Evolutionary conservation across 2,888 invertebrate genomes (phyloP), one percentile per base, ranked within the genome.

Genomic region (Ophion costatus): DNA sequence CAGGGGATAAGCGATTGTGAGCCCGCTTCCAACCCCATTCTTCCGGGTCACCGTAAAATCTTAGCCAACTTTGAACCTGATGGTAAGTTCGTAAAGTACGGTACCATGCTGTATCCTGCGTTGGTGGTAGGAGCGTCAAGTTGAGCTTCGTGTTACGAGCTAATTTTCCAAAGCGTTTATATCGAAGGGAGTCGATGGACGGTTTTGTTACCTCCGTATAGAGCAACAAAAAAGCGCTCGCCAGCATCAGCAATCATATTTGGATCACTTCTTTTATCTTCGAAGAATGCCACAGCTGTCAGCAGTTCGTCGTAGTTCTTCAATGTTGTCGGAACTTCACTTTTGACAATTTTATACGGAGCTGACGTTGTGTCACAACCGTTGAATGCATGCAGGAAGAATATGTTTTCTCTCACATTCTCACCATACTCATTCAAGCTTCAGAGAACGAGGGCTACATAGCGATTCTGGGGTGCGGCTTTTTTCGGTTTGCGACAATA

Each of bases 401-500:
- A 9, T 20, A 86, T 64, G 38, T 76, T 83, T 87, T 88, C 69
- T 88, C 86, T 78, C 80, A 87, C 88, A 69, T 88, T 88, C 79
- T 80, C 73, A 87, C 86, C 86, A 88, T 81, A 88, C 84, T 78
- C 87, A 88, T 83, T 78, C 87, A 75, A 45, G 88, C 79, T 87
- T 87, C 61, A 67, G 59, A 63, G 77, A 61, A 22, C 4, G 10
- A 1, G 73, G 22, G 17, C 24, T 24, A 42, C 42, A 74, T 74
- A 74, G 7, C 9, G 22, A 22, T 74, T 74, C 24, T 17, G 61
- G 73, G 22, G 59, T 88, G 85, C 77, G 86, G 82, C 80, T 86
- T 88, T 89, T 71, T 88, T 87, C 33, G 87, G 87, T 88, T 88
- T 89, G 76, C 83, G 85, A 24, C 89, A 89, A 67, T 66, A 89